These are phyloP conservation scores for Phylloscopus whistleri DNA, from an alignment of 2,113 vertebrate genomes.

Conservation along the genomic window DNA sequence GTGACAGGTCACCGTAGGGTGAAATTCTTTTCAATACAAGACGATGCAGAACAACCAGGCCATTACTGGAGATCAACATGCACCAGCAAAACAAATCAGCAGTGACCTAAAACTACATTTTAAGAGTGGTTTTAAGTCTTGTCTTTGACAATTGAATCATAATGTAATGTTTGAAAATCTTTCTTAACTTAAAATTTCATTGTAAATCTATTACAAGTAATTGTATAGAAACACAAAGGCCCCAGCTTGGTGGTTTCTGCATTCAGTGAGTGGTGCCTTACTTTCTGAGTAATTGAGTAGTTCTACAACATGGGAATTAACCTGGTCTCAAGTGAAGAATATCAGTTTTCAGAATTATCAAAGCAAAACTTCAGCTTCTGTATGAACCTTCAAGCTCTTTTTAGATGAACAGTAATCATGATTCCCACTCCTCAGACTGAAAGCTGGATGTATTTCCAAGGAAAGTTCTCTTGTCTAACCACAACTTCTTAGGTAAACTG, in stretches of 20 bases:
- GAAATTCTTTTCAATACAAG: neutral
- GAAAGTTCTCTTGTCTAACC: neutral
- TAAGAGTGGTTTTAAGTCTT: neutral
- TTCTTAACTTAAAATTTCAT: neutral
- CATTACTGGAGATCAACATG: neutral
- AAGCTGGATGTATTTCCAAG: neutral
- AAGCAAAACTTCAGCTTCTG: neutral
- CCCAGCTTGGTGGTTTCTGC: accelerated
- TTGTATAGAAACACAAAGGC: neutral
- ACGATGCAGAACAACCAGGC: neutral
- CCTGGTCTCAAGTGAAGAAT: neutral
- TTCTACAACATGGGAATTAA: neutral
- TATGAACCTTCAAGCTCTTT: neutral
- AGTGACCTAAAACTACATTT: neutral
- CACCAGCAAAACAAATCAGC: neutral
- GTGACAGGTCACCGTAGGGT: neutral
- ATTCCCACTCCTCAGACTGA: neutral
- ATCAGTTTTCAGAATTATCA: neutral
- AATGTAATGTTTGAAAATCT: neutral
- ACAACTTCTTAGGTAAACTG: neutral
- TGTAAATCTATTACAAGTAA: neutral
- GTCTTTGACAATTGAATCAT: neutral
- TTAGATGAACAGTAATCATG: neutral
- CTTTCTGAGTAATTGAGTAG: neutral
- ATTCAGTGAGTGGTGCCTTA: neutral